phyloP scores from a whole-genome alignment of 1,140 invertebrate species.

The Dysdera silvatica region DNA sequence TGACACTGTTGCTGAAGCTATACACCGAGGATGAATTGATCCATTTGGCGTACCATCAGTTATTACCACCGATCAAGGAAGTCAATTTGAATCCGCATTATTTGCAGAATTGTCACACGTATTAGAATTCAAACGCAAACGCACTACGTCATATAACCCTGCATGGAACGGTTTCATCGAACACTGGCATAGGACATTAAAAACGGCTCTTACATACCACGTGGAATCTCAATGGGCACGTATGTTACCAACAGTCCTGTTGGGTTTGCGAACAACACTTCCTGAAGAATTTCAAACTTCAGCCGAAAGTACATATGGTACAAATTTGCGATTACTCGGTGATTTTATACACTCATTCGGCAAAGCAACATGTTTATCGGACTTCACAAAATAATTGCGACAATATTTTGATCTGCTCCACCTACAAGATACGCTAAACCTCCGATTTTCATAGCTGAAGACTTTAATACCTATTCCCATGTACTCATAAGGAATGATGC shows the following conservation, averaged over 20 bases:
- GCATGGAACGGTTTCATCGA: constrained; percentile 41
- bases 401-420: too few relatives aligned
- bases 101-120: not conserved
- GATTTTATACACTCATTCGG: too few relatives aligned
- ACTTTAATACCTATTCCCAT: too few relatives aligned
- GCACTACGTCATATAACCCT: constrained; percentile 33
- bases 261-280: constrained; percentile 33
- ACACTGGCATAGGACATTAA: constrained; percentile 42
- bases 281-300: constrained; percentile 35
- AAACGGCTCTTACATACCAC: constrained; percentile 35
- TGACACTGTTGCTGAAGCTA: constrained; percentile 38
- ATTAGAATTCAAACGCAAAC: not conserved
- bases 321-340: constrained; percentile 22
- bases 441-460: too few relatives aligned
- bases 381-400: too few relatives aligned
- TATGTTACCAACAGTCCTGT: constrained; percentile 38
- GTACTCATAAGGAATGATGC: too few relatives aligned
- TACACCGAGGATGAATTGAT: constrained; percentile 40
- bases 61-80: constrained; percentile 44
- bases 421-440: too few relatives aligned
- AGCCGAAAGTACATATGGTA: constrained; percentile 32
- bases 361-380: too few relatives aligned
- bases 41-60: constrained; percentile 35
- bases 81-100: constrained; percentile 40
- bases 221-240: not conserved